Evolutionary conservation across 2,888 invertebrate species (phyloP), one percentile per base, ranked within the genome.

Genomic region (Deladenus siricidicola): DNA sequence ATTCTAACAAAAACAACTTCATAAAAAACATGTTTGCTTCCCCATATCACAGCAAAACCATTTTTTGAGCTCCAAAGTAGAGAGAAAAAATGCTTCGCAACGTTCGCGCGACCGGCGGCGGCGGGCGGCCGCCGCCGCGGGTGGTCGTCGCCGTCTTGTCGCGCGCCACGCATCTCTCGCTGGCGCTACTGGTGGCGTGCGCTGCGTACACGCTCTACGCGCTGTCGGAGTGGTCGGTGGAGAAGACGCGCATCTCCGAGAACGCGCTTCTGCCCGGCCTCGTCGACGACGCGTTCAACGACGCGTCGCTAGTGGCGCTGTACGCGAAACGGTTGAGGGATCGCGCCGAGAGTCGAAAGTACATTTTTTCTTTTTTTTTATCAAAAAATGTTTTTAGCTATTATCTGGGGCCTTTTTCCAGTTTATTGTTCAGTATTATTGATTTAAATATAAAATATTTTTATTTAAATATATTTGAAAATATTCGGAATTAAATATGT

Each of bases 261-360:
- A 66, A 66, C 44, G 66, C 66, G 10, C 58, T 66, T 10, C 52
- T 66, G 21, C 62, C 66, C 39, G 66, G 66, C n/a, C 34, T 67
- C 30, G 66, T 67, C 23, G 52, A 54, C 8, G 66, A 66, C 26
- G 56, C 39, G 28, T 67, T 64, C 14, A 34, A n/a, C 10, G 53
- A 53, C 47, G 19, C 30, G 23, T 39, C 17, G 10, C 21, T 34
- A 21, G 53, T 53, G n/a, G n/a, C 17, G 30, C 30, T 34, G 3
- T 34, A 53, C 53, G 39, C 24, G 23, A 34, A 53, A 19, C 30
- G 39, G 42, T 39, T 53, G 53, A 53, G 17, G 30, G 34, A 34
- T 23, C 39, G 39, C 30, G 19, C 17, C 30, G 39, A n/a, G n/a
- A 53, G 19, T 23, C 1, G 52, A 42, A n/a, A 29, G 44, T 52